Evolutionary conservation across 2,888 invertebrate species (phyloP), one percentile per base, ranked within the genome.

Genomic region (Thymelicus lineola): DNA sequence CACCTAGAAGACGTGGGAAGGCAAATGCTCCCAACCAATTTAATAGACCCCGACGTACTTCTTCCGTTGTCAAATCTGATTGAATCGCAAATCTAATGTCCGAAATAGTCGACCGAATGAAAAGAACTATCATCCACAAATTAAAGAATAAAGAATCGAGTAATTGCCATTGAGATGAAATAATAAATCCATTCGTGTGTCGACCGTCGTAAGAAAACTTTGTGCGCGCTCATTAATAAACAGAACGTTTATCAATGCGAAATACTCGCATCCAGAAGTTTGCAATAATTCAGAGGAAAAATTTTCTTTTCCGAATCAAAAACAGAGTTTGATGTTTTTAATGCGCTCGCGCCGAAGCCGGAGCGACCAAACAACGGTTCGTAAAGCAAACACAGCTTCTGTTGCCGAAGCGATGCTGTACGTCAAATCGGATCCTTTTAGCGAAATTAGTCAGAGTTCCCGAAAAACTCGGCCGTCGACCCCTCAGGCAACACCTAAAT

Each of bases 381-480:
- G 80, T 72, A 79, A 80, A 77, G 75, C 80, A 81, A 81, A 77
- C 81, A 74, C 74, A 71, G 84, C 82, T 83, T 80, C 82, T 79
- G 84, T 82, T 81, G 80, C 80, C 78, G 79, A 70, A 78, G 74
- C 75, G 78, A 79, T 65, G 70, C 46, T 65, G 76, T 75, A 82
- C 82, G 76, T 78, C 80, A 79, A 83, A 86, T 84, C 81, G 82
- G 80, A 86, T 87, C 86, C 86, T 86, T 90, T 88, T 84, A 82
- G 82, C 80, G 75, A 86, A 89, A 92, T 93, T 92, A 93, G 90
- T 92, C 92, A 93, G 89, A 86, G 83, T 89, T 93, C 93, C 92
- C 91, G 90, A 92, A 93, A 91, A 90, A 84, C 80, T 79, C 85
- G 91, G 90, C 81, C 90, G 80, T 81, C 86, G 91, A 93, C 88